Conservation (phyloP, 2,888 invertebrate genomes). For the Nephrocerus scutellatus region DNA sequence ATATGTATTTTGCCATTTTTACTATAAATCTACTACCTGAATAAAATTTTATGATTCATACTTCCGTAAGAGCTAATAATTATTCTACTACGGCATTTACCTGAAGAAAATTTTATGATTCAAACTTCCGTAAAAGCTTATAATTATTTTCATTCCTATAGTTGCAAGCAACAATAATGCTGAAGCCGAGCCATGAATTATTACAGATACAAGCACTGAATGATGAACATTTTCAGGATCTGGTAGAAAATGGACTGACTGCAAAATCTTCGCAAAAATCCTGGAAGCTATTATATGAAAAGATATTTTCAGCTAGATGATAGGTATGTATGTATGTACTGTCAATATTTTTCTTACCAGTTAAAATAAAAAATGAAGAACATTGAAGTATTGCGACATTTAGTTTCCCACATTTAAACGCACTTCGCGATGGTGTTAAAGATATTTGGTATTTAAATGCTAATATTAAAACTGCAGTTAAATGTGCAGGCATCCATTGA, state of each 20-base stretch:
- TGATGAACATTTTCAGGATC: constrained; percentile 26
- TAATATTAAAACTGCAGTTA: constrained; percentile 58
- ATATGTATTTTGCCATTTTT: no score
- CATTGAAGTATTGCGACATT: no score
- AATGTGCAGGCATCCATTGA: constrained; percentile 58
- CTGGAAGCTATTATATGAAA: constrained; percentile 24
- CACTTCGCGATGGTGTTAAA: no score
- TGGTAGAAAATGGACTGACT: constrained; percentile 21
- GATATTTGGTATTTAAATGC: constrained; percentile 53
- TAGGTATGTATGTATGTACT: no score
- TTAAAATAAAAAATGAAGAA: no score
- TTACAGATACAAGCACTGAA: constrained; percentile 51
- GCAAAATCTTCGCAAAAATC: constrained; percentile 25
- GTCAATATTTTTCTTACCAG: no score
- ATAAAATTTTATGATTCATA: no score
- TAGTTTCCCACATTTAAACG: no score
- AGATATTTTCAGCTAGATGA: no score
- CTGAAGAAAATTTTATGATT: constrained; percentile 60
- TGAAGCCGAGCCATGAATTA: constrained; percentile 58
- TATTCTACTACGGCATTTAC: no score
- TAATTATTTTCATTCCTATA: constrained; percentile 50
- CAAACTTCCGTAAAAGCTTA: constrained; percentile 64
- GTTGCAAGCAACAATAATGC: constrained; percentile 55
- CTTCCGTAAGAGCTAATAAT: no score
- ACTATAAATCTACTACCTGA: no score